Percentiles rank a stretch among this genome's conserved stretches.
Conservation (phyloP, 1,140 invertebrate genomes). For the Chlorops oryzae region DNA sequence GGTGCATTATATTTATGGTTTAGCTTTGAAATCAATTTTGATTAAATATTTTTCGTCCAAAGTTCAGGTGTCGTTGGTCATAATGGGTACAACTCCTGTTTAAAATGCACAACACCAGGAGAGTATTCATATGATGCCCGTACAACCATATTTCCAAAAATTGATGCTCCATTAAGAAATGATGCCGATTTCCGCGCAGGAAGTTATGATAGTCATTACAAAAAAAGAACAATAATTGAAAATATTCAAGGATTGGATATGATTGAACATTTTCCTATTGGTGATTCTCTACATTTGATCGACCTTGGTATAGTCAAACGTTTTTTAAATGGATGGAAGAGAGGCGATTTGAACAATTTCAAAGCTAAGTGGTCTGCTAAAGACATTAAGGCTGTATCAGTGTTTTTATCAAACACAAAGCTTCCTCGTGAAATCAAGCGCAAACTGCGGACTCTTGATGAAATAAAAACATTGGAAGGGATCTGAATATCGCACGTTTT, state of each 20-base stretch:
- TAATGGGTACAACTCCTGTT: neutral
- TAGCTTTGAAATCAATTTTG: neutral
- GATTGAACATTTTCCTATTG: slow-evolving; percentile 24
- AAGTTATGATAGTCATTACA: slow-evolving; percentile 21
- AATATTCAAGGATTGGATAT: slow-evolving; percentile 26
- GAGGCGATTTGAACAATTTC: slow-evolving; percentile 14
- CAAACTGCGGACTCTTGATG: neutral
- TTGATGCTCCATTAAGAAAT: slow-evolving; percentile 19
- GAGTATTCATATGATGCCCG: neutral
- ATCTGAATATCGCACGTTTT: slow-evolving; percentile 2
- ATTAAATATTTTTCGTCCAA: neutral
- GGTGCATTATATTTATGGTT: neutral
- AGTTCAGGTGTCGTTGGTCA: neutral
- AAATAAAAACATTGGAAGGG: slow-evolving; percentile 1
- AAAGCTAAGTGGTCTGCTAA: slow-evolving; percentile 7
- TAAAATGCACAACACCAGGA: neutral
- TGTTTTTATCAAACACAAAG: neutral
- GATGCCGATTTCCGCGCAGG: slow-evolving; percentile 18
- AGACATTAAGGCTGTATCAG: neutral
- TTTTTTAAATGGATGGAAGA: slow-evolving; percentile 19
- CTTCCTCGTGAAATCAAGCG: slow-evolving; percentile 2
- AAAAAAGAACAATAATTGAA: slow-evolving; percentile 10
- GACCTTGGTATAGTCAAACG: slow-evolving; percentile 31
- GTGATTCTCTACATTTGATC: slow-evolving; percentile 26
- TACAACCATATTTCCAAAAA: neutral